These are phyloP conservation scores for Perca flavescens DNA, from an alignment of 2,113 vertebrate species.

Conservation along the genomic window DNA sequence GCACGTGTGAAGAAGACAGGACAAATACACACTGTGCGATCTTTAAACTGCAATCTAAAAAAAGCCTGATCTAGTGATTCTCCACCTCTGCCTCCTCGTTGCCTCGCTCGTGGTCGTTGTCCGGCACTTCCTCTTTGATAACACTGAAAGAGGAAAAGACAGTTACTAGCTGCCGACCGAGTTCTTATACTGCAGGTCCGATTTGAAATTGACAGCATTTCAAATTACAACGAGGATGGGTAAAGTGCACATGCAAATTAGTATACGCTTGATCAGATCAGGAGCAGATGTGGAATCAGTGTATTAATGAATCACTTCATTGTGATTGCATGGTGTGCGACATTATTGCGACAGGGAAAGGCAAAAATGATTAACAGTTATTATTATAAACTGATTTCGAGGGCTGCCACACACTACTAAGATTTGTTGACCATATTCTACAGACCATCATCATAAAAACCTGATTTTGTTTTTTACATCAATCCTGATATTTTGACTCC, in stretches of 20 bases:
- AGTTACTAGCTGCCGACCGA: not conserved
- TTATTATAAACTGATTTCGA: not conserved
- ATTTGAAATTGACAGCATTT: not conserved
- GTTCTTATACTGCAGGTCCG: rapidly evolving
- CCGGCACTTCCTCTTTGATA: constrained; percentile 89
- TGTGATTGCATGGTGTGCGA: constrained; percentile 15
- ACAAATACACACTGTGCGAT: not conserved
- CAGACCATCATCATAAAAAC: not conserved
- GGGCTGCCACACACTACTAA: constrained; percentile 29
- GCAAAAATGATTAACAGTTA: not conserved
- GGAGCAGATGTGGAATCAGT: constrained; percentile 32
- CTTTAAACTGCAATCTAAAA: not conserved
- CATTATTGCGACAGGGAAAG: constrained; percentile 10
- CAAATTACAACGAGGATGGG: not conserved
- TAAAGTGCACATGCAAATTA: constrained; percentile 41
- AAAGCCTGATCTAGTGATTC: not conserved
- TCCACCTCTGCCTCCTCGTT: constrained; percentile 87
- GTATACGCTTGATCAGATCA: constrained; percentile 11
- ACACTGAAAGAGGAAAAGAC: constrained; percentile 76
- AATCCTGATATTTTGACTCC: not conserved
- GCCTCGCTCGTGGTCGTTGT: constrained; percentile 91
- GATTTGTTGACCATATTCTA: constrained; percentile 9
- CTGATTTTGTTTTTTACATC: not conserved
- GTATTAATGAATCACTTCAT: constrained; percentile 36
- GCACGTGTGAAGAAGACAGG: not conserved